These are phyloP conservation scores for Drosophila aldrichi DNA, from an alignment of 2,888 invertebrate genomes.

Conservation along the genomic window DNA sequence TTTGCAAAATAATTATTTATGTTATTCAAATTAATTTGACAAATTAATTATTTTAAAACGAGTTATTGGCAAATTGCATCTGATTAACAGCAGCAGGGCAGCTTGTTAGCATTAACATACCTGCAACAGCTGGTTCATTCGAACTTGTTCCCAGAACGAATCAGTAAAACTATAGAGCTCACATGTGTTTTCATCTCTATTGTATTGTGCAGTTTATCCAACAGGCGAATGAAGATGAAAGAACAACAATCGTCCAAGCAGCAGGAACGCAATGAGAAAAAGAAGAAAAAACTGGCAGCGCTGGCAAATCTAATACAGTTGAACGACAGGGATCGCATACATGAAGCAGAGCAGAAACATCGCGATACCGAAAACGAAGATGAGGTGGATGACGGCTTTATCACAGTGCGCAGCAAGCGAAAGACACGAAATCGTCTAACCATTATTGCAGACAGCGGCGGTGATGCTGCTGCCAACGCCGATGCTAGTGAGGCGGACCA, in stretches of 20 bases:
- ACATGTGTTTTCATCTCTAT: slow-evolving; percentile 48
- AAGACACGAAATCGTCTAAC: slow-evolving; percentile 58
- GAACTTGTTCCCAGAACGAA: slow-evolving; percentile 8
- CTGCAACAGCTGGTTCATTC: slow-evolving; percentile 1
- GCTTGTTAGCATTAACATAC: neutral
- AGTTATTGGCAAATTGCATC: neutral
- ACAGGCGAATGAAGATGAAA: slow-evolving; percentile 66
- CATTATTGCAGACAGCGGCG: slow-evolving; percentile 42
- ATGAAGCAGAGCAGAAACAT: slow-evolving; percentile 59
- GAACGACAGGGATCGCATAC: slow-evolving; percentile 87
- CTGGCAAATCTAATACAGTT: slow-evolving; percentile 87
- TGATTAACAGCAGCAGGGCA: neutral
- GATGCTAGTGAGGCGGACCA: slow-evolving; percentile 7
- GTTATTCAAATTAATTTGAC: neutral
- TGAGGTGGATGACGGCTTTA: slow-evolving; percentile 68
- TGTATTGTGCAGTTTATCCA: slow-evolving; percentile 51
- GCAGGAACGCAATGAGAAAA: slow-evolving; percentile 87
- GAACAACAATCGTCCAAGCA: slow-evolving; percentile 85
- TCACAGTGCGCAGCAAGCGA: slow-evolving; percentile 70
- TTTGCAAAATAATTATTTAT: neutral
- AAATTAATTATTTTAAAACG: neutral
- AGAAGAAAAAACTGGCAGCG: slow-evolving; percentile 88
- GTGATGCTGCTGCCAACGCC: neutral
- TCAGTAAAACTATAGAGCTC: slow-evolving; percentile 21
- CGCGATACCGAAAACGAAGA: slow-evolving; percentile 26